phyloP scores from a whole-genome alignment of 2,797 vertebrate species.

The Anisognathus igniventris region DNA sequence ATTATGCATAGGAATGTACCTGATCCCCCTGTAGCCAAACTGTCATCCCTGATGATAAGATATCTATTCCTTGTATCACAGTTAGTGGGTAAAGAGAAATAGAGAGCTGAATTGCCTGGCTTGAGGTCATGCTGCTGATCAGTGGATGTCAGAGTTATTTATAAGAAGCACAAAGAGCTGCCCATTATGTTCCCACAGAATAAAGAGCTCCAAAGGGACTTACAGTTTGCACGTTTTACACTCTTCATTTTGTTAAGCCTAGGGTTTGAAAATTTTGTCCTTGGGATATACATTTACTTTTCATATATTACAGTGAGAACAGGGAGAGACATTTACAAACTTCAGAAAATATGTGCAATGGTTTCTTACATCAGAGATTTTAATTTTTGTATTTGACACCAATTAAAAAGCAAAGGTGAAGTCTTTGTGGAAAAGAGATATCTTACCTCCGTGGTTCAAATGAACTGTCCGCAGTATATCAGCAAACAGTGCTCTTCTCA shows the following conservation, averaged over 20 bases:
- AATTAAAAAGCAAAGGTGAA: conserved; percentile 29
- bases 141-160: background rate
- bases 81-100: background rate
- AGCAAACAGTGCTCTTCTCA: conserved; percentile 8
- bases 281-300: background rate
- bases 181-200: background rate
- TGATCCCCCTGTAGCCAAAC: background rate
- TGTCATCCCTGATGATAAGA: background rate
- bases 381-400: conserved; percentile 18
- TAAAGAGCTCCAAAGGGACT: conserved; percentile 6
- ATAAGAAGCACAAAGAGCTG: conserved; percentile 19
- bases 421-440: background rate
- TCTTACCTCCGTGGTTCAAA: background rate
- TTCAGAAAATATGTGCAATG: background rate
- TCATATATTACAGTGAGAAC: background rate
- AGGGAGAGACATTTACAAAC: background rate
- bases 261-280: conserved; percentile 20
- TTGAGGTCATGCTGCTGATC: conserved; percentile 13
- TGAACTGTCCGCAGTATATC: conserved; percentile 19
- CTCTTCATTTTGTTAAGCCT: background rate
- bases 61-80: background rate
- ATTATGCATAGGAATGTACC: background rate
- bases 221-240: background rate
- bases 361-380: background rate
- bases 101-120: background rate